Conservation (phyloP, 2,113 vertebrate genomes). For the Channa argus region DNA sequence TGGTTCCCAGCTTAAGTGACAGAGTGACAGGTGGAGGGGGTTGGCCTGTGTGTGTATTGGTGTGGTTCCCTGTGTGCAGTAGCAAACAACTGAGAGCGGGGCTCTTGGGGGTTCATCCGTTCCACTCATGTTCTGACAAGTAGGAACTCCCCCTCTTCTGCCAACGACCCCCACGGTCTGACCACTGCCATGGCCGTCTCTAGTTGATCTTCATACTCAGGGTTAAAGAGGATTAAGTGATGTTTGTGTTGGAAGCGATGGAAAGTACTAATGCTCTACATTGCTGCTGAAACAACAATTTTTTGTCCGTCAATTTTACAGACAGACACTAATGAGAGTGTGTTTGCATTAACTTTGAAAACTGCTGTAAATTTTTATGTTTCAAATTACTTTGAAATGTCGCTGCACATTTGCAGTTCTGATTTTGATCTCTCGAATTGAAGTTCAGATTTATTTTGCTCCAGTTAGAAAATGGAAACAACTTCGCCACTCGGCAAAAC, state of each 20-base stretch:
- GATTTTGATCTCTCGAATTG: slow-evolving; percentile 14
- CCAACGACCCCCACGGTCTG: slow-evolving; percentile 16
- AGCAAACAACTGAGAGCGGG: slow-evolving; percentile 50
- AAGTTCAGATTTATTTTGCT: slow-evolving; percentile 22
- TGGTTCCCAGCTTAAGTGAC: slow-evolving; percentile 66
- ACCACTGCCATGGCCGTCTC: slow-evolving; percentile 46
- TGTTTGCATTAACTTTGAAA: background rate
- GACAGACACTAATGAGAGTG: slow-evolving; percentile 12
- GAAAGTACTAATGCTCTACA: slow-evolving; percentile 16
- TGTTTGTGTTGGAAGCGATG: slow-evolving; percentile 42
- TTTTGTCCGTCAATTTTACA: slow-evolving; percentile 1
- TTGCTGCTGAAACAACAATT: slow-evolving; percentile 3
- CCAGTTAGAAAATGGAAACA: background rate
- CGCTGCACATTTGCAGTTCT: background rate
- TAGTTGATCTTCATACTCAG: slow-evolving; percentile 25
- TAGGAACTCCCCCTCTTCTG: slow-evolving; percentile 48
- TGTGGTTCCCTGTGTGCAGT: slow-evolving; percentile 25
- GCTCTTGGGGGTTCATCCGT: slow-evolving; percentile 81
- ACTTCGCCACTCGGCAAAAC: background rate
- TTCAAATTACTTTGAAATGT: slow-evolving; percentile 3
- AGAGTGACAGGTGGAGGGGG: slow-evolving; percentile 77
- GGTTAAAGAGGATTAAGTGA: slow-evolving; percentile 25
- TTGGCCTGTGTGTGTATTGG: slow-evolving; percentile 27
- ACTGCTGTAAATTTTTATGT: background rate
- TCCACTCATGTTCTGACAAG: slow-evolving; percentile 82